Conservation (phyloP, 30 jellyfish, hydroid and myxozoan genomes). For the Turritopsis dohrnii region DNA sequence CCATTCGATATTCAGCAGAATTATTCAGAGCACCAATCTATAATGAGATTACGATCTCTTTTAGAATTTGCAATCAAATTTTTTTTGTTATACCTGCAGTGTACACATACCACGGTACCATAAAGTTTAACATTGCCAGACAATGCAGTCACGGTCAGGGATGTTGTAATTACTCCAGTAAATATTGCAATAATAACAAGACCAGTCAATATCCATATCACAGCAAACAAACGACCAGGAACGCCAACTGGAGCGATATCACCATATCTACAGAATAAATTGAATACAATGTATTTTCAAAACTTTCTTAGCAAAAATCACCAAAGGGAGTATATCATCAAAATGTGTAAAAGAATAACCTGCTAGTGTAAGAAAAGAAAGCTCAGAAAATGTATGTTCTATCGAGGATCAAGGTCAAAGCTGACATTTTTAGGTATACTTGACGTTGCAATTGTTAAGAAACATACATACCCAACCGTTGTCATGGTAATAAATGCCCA, state of each 20-base stretch:
- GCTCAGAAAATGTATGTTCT: too few relatives aligned
- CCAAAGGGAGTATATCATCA: too few relatives aligned
- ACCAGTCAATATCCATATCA: slow-evolving; percentile 93
- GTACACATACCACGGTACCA: slow-evolving; percentile 65
- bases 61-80: neutral
- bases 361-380: too few relatives aligned
- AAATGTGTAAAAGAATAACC: too few relatives aligned
- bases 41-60: neutral
- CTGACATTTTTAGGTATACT: too few relatives aligned
- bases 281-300: too few relatives aligned
- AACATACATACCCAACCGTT: slow-evolving; percentile 90
- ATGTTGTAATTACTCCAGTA: slow-evolving; percentile 93
- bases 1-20: slow-evolving; percentile 66
- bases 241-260: slow-evolving; percentile 98
- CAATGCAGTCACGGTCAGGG: slow-evolving; percentile 75
- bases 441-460: too few relatives aligned
- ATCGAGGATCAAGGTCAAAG: too few relatives aligned
- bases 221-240: slow-evolving; percentile 96
- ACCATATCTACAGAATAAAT: slow-evolving; percentile 88
- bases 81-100: neutral
- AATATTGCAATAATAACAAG: slow-evolving; percentile 79
- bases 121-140: slow-evolving; percentile 55
- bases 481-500: slow-evolving; percentile 99
- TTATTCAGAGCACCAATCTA: slow-evolving; percentile 79
- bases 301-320: too few relatives aligned